phyloP scores from a whole-genome alignment of 2,113 vertebrate genomes.

The Oreotrochilus melanogaster region DNA sequence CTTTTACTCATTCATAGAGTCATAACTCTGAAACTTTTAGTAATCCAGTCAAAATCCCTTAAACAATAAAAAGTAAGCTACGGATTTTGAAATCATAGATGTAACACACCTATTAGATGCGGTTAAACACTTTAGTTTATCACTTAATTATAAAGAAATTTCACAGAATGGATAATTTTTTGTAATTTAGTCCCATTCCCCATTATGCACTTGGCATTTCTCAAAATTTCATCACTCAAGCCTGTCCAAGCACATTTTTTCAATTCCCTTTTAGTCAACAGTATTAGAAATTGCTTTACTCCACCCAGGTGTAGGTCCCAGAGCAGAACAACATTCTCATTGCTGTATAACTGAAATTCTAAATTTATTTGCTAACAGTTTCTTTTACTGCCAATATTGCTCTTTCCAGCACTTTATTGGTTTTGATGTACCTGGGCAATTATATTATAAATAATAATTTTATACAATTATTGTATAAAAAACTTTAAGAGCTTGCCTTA shows the following conservation, averaged over 20 bases:
- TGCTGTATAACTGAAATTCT: not conserved
- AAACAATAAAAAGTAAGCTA: not conserved
- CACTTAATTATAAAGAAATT: not conserved
- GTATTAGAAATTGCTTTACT: not conserved
- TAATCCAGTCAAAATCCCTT: not conserved
- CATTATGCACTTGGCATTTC: not conserved
- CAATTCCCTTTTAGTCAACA: not conserved
- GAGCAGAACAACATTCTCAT: not conserved
- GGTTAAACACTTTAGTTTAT: not conserved
- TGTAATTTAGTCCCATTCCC: not conserved
- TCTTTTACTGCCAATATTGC: not conserved
- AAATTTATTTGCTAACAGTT: not conserved
- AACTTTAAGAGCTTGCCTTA: not conserved
- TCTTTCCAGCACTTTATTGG: not conserved
- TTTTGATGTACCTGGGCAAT: not conserved
- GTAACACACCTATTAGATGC: not conserved
- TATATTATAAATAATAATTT: too few species aligned
- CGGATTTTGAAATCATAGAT: not conserved
- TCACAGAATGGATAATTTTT: not conserved
- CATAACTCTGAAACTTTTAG: not conserved
- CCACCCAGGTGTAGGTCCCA: not conserved
- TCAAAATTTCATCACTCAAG: not conserved
- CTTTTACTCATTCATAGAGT: not conserved
- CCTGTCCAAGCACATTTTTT: not conserved
- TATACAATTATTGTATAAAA: not conserved